Evolutionary conservation across 2,113 vertebrate genomes (phyloP), one percentile per base, ranked within the genome.

Genomic region (Noctilio leporinus): DNA sequence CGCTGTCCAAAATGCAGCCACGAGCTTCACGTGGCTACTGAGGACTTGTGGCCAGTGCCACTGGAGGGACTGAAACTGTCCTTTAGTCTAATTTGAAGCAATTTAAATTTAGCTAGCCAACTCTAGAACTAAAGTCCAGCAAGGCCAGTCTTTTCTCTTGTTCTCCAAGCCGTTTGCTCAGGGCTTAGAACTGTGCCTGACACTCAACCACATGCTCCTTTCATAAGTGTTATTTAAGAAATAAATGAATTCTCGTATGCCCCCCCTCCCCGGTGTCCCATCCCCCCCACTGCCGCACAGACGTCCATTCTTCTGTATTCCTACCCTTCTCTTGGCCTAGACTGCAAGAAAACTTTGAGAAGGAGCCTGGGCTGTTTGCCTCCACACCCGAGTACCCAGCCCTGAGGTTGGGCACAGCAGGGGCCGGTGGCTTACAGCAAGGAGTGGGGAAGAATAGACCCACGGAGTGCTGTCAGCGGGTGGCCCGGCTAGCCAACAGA

Each of bases 361-460:
- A 26, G 81, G 20, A 35, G 43, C 17, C 65, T 1, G 4, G 1
- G 7, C 26, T 2, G 12, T 33, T 26, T 28, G 20, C 47, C 64
- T 20, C 43, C 6, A 3, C 1, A 0, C 10, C 28, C 19, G 0
- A 4, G 47, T 0, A 3, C 53, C 47, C 0, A 20, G 64, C n/a
- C 14, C 38, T 4, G 16, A 35, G 82, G 26, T 1, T 4, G 22
- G 3, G 4, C 12, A 62, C 28, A 17, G 24, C 0, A 2, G 24
- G n/a, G 8, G 19, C n/a, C 2, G 45, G 16, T 2, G 45, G 55
- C 53, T 72, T 10, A 4, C 0, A 9, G 88, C 72, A 11, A 0
- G 0, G 62, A 65, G 17, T 1, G 14, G 26, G 22, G 51, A 19
- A n/a, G 35, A 19, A 30, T 6, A 22, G 22, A 30, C 24, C 62